Base-by-base conservation (phyloP, 2,797 vertebrate species). In the Eleutherodactylus coqui region DNA sequence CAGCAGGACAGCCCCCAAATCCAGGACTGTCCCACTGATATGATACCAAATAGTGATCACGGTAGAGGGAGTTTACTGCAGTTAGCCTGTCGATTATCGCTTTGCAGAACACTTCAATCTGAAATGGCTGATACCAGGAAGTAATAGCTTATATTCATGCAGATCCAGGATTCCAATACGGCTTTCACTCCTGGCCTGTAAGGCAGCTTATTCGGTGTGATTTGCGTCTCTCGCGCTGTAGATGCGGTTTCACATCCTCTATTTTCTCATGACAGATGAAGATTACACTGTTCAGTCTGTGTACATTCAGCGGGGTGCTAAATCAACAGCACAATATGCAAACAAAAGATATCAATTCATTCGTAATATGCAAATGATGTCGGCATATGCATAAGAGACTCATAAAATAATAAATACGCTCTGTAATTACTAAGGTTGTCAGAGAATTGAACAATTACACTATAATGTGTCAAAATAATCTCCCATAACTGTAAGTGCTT, bases 271-370 rank as follows among this genome's bases (percentile, higher is more conserved):
- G 86, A 87, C 82, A 81, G 82, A 84, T 84, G 58, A 84, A 81
- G 82, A 84, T 81, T 47, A 34, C 70, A 49, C 29, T 51, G 77
- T 64, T 80, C 45, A 75, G 75, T 75, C 76, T 80, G 62, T 64
- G 76, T 75, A 84, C 58, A 75, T 60, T 75, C 75, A 36, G 76
- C 82, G 55, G 86, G 82, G 55, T 75, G 82, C 82, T 79, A 84
- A 79, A 73, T 84, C 76, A 87, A 84, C 77, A 58, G 34, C 69
- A 81, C 86, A 83, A 87, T 87, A 83, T 87, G 86, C 51, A 87
- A 87, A 87, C 67, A 84, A 79, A 79, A 84, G 86, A 83, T 70
- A 87, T 76, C 64, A 83, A 87, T 83, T 87, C 86, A 87, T 87
- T 84, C 84, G 47, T 84, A 67, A 69, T 75, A 84, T 87, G 77